These are phyloP conservation scores for Leptinotarsa defecta DNA, from an alignment of 1,140 invertebrate genomes.

Conservation along the genomic window DNA sequence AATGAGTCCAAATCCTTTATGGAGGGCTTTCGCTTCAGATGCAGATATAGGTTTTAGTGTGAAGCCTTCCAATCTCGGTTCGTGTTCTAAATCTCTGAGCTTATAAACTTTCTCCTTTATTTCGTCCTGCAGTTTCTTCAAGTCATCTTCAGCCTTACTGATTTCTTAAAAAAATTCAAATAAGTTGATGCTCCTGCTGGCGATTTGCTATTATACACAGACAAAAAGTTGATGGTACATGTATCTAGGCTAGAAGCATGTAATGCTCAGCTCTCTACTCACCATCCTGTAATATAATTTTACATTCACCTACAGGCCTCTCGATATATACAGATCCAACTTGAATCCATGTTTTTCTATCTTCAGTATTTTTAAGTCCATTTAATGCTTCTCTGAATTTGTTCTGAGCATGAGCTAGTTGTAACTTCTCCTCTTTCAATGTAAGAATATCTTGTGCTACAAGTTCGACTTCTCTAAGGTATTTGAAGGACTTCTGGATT, in stretches of 20 bases:
- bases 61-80: slow-evolving; percentile 49
- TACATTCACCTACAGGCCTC: slow-evolving; percentile 44
- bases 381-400: slow-evolving; percentile 50
- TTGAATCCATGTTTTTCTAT: slow-evolving; percentile 47
- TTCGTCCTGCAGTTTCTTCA: slow-evolving; percentile 39
- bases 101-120: slow-evolving; percentile 47
- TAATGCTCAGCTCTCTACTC: neutral
- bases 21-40: slow-evolving; percentile 48
- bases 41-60: slow-evolving; percentile 48
- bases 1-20: slow-evolving; percentile 44
- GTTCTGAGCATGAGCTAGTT: slow-evolving; percentile 49
- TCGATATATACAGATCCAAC: slow-evolving; percentile 46
- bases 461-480: slow-evolving; percentile 49
- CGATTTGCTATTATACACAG: neutral
- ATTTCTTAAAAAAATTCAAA: slow-evolving; percentile 39
- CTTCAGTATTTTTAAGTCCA: slow-evolving; percentile 41
- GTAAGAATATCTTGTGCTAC: slow-evolving; percentile 51
- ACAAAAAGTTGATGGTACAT: too few relatives aligned
- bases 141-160: slow-evolving; percentile 40
- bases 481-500: slow-evolving; percentile 48
- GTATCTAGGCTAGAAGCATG: too few relatives aligned
- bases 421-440: slow-evolving; percentile 49
- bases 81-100: slow-evolving; percentile 50
- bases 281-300: slow-evolving; percentile 45
- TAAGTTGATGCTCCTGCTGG: too few relatives aligned